Conservation (phyloP, 1,140 invertebrate species). For the Trissolcus basalis region DNA sequence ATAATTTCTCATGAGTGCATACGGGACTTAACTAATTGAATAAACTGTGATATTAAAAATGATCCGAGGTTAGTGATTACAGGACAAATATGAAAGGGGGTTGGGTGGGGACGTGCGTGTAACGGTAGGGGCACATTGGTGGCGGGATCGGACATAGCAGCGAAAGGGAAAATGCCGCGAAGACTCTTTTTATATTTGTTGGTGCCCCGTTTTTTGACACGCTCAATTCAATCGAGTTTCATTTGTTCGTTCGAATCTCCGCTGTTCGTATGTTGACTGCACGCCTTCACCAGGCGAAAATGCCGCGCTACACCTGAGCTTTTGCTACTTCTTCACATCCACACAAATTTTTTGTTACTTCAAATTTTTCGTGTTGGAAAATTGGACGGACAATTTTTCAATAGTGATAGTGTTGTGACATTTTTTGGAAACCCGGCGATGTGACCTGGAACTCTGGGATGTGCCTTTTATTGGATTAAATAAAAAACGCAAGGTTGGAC, state of each 20-base stretch:
- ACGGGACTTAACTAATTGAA: neutral
- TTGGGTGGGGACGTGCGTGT: constrained; percentile 1
- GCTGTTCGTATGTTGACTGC: constrained; percentile 38
- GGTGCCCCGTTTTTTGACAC: constrained; percentile 71
- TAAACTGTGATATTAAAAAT: constrained; percentile 12
- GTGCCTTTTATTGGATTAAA: constrained; percentile 56
- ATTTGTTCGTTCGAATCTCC: constrained; percentile 69
- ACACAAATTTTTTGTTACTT: neutral
- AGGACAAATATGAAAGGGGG: constrained; percentile 18
- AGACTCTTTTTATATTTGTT: constrained; percentile 66
- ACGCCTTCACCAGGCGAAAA: constrained; percentile 38
- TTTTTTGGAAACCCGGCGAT: constrained; percentile 35
- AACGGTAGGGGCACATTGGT: constrained; percentile 37
- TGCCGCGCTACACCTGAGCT: constrained; percentile 38
- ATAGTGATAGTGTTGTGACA: too few species aligned
- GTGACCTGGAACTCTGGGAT: constrained; percentile 41
- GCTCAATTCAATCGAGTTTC: constrained; percentile 70
- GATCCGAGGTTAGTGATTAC: constrained; percentile 8
- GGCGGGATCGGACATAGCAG: constrained; percentile 61
- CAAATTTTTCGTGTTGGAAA: neutral
- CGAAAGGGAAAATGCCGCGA: constrained; percentile 73
- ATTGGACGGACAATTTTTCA: neutral
- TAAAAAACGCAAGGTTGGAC: constrained; percentile 21
- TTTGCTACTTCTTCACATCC: neutral
- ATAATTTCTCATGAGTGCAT: too few species aligned